These are phyloP conservation scores for Parochlus steinenii DNA, from an alignment of 2,888 invertebrate genomes.

Conservation along the genomic window DNA sequence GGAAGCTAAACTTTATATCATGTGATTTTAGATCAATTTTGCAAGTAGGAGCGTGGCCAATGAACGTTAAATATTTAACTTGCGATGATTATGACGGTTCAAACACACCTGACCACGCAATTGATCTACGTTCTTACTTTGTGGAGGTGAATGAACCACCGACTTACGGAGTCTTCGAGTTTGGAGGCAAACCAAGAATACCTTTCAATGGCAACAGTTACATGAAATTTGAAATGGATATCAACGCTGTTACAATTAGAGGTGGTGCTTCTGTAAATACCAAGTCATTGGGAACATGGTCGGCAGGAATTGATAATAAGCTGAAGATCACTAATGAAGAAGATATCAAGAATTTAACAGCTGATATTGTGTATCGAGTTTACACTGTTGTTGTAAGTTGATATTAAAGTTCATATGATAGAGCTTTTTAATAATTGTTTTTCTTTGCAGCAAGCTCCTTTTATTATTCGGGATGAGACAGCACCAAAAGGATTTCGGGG, in stretches of 20 bases:
- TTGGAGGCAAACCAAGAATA: constrained; percentile 40
- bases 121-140: constrained; percentile 52
- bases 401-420: no score
- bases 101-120: constrained; percentile 52
- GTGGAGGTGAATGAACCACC: constrained; percentile 47
- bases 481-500: constrained; percentile 57
- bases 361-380: constrained; percentile 71
- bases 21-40: constrained; percentile 49
- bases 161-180: constrained; percentile 49
- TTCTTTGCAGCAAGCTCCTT: constrained; percentile 57
- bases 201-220: constrained; percentile 50
- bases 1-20: constrained; percentile 7
- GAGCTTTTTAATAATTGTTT: no score
- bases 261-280: constrained; percentile 58
- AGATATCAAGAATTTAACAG: constrained; percentile 56
- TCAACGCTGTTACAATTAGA: constrained; percentile 52
- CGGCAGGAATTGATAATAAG: constrained; percentile 51
- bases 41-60: constrained; percentile 55
- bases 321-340: constrained; percentile 46
- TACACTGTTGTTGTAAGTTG: constrained; percentile 63
- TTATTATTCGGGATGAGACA: constrained; percentile 52
- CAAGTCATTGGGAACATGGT: constrained; percentile 57
- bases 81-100: constrained; percentile 67
- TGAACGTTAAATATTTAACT: constrained; percentile 51
- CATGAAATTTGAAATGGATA: constrained; percentile 57